phyloP scores from a whole-genome alignment of 2,113 vertebrate species.

The Cinclus mexicanus region DNA sequence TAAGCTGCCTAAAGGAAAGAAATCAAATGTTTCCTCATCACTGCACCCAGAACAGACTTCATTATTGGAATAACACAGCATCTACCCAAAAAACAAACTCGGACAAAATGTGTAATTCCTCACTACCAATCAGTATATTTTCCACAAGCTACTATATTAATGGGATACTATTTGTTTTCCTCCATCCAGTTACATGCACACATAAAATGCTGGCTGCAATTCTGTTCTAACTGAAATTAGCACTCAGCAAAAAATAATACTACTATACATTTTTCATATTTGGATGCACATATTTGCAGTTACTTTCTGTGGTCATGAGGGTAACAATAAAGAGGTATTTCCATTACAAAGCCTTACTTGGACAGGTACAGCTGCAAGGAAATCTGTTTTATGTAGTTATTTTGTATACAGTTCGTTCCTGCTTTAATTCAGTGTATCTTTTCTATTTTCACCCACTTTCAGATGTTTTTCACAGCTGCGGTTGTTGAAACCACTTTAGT shows the following conservation, averaged over 20 bases:
- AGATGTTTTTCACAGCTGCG: not conserved
- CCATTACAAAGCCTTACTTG: not conserved
- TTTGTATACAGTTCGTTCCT: not conserved
- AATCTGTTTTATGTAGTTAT: not conserved
- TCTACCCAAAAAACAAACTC: not conserved
- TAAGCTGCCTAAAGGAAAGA: not conserved
- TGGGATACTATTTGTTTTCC: not conserved
- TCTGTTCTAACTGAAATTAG: not conserved
- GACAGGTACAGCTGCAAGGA: not conserved
- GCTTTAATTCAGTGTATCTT: not conserved
- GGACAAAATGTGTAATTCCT: not conserved
- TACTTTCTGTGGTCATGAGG: not conserved
- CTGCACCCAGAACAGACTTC: not conserved
- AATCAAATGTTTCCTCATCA: not conserved
- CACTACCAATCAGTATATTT: not conserved
- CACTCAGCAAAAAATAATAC: not conserved
- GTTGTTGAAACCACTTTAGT: not conserved
- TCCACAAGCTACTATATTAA: not conserved
- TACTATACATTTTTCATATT: not conserved
- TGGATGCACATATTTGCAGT: not conserved
- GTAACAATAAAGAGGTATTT: not conserved
- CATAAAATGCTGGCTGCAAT: not conserved
- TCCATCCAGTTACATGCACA: not conserved
- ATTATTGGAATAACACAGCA: not conserved
- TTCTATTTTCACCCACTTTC: not conserved